These are phyloP conservation scores for Pseudococcus jackbeardsleyi DNA, from an alignment of 2,888 invertebrate genomes.

Conservation along the genomic window DNA sequence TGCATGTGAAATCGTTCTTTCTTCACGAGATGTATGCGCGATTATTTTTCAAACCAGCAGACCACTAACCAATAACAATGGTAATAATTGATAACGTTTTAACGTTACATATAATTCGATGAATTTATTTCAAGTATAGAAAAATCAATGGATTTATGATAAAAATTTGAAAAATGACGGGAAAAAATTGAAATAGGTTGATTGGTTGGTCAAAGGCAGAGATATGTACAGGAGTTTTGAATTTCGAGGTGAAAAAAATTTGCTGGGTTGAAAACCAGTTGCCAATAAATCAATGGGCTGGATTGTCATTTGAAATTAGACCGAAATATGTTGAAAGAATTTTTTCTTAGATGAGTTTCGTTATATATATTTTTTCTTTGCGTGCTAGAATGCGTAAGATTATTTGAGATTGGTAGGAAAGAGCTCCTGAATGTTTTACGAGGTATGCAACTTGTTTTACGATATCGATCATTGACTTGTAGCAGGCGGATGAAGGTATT, in stretches of 20 bases:
- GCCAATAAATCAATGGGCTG: neutral
- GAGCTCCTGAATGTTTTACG: too few species aligned
- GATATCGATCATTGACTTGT: neutral
- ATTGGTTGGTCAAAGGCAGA: neutral
- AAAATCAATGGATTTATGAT: neutral
- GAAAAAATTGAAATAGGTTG: neutral
- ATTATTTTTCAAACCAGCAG: constrained; percentile 55
- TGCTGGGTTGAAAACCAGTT: too few species aligned
- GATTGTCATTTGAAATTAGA: neutral
- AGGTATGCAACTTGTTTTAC: neutral
- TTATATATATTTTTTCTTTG: too few species aligned
- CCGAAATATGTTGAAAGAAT: neutral
- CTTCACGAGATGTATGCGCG: constrained; percentile 52
- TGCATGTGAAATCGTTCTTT: constrained; percentile 62
- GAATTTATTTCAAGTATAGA: too few species aligned
- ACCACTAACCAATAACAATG: constrained; percentile 59
- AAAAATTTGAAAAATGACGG: neutral
- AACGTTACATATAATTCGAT: neutral
- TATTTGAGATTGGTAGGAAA: too few species aligned
- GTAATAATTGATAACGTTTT: constrained; percentile 56
- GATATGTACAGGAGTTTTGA: neutral
- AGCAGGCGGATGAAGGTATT: too few species aligned
- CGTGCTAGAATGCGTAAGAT: too few species aligned
- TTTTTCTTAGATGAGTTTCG: neutral
- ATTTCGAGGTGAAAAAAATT: too few species aligned